Evolutionary conservation across 2,888 invertebrate genomes (phyloP), one percentile per base, ranked within the genome.

Genomic region (Xiphydria camelus): DNA sequence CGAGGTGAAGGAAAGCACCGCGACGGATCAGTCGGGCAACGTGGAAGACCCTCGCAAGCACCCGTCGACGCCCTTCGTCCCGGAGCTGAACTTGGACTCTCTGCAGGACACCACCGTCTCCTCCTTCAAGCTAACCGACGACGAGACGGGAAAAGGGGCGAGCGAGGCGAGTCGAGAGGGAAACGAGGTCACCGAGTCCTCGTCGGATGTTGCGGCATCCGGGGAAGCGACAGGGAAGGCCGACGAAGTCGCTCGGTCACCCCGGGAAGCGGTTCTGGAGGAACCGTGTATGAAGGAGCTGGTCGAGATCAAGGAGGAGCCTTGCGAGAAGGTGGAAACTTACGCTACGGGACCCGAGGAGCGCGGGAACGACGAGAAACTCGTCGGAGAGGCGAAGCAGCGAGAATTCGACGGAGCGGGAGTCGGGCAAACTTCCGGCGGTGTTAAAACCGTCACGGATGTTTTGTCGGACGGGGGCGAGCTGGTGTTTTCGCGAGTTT

Each of bases 21-120:
- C 40, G 5, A 40, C 48, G 37, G 59, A 56, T 26, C 68, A 66
- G 36, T 55, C 26, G 7, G 39, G 39, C 5, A 40, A 20, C 9
- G 26, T 57, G 0, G 49, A 38, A 0, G n/a, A n/a, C n/a, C n/a
- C n/a, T n/a, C n/a, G n/a, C n/a, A n/a, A n/a, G n/a, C n/a, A n/a
- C n/a, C n/a, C n/a, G n/a, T n/a, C n/a, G n/a, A 49, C 56, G 20
- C 73, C 73, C 0, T 49, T 61, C 18, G 66, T 74, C 0, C 74
- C 74, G 0, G 74, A 73, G 41, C 45, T 73, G 35, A 70, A 74
- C 44, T 51, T 74, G 12, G 68, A 73, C 39, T 68, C 70, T 9
- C 56, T 74, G 9, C 68, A 66, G 15, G 74, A 75, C 40, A 49
- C 59, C 4, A 70, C 73, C 1, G 57, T 69, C 5, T 71, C 71